Percentiles rank a stretch among this genome's conserved stretches.
phyloP scores from a whole-genome alignment of 2,797 vertebrate species.

The Lemur catta region DNA sequence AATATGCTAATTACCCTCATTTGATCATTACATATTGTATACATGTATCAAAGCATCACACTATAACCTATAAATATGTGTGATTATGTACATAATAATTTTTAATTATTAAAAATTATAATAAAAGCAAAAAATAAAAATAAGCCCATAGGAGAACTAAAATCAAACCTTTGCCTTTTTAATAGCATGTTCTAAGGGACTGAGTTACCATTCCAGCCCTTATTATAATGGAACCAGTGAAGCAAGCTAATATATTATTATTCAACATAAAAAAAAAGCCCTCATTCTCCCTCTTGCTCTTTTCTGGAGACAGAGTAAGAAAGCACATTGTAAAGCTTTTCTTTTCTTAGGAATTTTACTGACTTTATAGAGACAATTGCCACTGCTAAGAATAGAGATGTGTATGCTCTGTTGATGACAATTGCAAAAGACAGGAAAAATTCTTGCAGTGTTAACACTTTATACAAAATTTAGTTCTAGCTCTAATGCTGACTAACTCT shows the following conservation, averaged over 20 bases:
- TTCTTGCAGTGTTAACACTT: slow-evolving; percentile 12
- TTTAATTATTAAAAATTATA: not conserved
- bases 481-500: slow-evolving; percentile 19
- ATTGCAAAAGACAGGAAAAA: slow-evolving; percentile 50
- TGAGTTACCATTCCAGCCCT: slow-evolving; percentile 22
- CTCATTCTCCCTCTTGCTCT: not conserved
- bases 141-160: not conserved
- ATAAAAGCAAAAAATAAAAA: not conserved
- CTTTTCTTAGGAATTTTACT: slow-evolving; percentile 57
- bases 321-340: slow-evolving; percentile 40
- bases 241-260: slow-evolving; percentile 56
- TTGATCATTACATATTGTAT: not conserved
- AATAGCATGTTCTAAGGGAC: slow-evolving; percentile 15
- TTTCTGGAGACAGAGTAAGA: slow-evolving; percentile 17
- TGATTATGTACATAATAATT: not conserved
- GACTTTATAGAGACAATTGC: slow-evolving; percentile 59
- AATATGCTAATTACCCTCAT: not conserved
- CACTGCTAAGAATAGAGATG: slow-evolving; percentile 62
- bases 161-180: slow-evolving; percentile 23
- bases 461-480: not conserved
- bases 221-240: slow-evolving; percentile 42
- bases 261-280: slow-evolving; percentile 8
- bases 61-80: not conserved
- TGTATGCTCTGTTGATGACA: slow-evolving; percentile 49
- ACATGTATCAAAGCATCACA: not conserved